Evolutionary conservation across 2,113 vertebrate species (phyloP).

Genomic region (Nerophis lumbriciformis): DNA sequence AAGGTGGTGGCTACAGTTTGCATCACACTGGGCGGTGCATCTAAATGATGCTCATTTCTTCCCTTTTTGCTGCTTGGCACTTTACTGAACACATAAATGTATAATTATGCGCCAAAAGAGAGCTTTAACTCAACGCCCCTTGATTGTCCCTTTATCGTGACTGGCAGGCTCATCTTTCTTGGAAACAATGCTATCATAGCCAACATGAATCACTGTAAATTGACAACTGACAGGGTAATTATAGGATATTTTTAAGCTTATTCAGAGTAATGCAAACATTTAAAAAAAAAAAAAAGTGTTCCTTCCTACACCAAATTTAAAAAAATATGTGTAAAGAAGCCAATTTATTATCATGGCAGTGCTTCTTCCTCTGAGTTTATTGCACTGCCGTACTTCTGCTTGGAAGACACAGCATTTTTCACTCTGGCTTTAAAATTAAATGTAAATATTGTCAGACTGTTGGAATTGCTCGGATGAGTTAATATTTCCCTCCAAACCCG

Average conservation of each 20-base stretch:
- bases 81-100: not conserved
- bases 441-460: constrained; percentile 41
- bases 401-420: constrained; percentile 51
- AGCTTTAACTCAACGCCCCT: not conserved
- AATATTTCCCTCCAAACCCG: constrained; percentile 9
- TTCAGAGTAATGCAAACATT: not conserved
- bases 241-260: not conserved
- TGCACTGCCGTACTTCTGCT: constrained; percentile 40
- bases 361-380: constrained; percentile 33
- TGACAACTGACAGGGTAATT: constrained; percentile 1
- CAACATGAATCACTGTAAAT: not conserved
- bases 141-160: not conserved
- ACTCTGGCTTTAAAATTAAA: constrained; percentile 37
- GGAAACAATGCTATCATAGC: not conserved
- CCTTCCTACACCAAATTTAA: constrained; percentile 1
- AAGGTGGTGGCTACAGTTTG: too few species aligned
- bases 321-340: constrained; percentile 28
- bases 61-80: too few species aligned
- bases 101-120: not conserved
- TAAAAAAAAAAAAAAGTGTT: too few species aligned
- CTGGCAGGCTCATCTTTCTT: not conserved
- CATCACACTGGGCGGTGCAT: too few species aligned
- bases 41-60: too few species aligned
- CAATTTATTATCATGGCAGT: constrained; percentile 21
- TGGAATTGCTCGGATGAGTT: constrained; percentile 15